These are phyloP conservation scores for Atlantisia rogersi DNA, from an alignment of 2,113 vertebrate genomes.

Conservation along the genomic window DNA sequence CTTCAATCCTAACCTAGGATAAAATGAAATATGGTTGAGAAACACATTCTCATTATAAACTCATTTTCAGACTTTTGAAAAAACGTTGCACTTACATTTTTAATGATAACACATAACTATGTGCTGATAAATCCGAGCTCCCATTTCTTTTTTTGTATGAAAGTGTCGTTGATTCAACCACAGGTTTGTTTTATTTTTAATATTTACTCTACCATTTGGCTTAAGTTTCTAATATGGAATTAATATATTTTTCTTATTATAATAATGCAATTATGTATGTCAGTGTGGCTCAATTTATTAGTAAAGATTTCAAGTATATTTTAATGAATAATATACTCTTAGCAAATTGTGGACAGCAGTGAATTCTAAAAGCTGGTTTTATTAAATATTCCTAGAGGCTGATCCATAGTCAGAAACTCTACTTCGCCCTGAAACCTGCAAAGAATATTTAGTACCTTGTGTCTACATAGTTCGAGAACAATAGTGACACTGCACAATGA, in stretches of 20 bases:
- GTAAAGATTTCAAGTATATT: not conserved
- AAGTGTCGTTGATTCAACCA: not conserved
- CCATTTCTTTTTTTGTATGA: not conserved
- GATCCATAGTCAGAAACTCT: not conserved
- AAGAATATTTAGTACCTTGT: not conserved
- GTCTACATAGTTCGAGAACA: not conserved
- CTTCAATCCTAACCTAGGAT: not conserved
- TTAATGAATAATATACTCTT: not conserved
- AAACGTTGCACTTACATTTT: not conserved
- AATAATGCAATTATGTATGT: not conserved
- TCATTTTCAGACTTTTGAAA: not conserved
- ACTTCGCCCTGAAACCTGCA: not conserved
- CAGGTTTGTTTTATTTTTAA: not conserved
- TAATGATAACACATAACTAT: not conserved
- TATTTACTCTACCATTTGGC: not conserved
- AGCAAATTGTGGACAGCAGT: not conserved
- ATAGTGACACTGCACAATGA: not conserved
- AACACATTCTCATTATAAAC: not conserved
- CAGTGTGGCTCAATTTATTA: not conserved
- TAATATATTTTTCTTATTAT: not conserved
- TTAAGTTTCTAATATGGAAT: not conserved
- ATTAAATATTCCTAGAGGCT: not conserved
- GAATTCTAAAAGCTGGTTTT: not conserved
- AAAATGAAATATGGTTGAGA: not conserved
- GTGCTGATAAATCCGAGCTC: not conserved